A percentile compares a stretch with the other conserved stretches of the same genome.
Conservation (phyloP, 1,140 invertebrate genomes). For the Tetraneura akinire region DNA sequence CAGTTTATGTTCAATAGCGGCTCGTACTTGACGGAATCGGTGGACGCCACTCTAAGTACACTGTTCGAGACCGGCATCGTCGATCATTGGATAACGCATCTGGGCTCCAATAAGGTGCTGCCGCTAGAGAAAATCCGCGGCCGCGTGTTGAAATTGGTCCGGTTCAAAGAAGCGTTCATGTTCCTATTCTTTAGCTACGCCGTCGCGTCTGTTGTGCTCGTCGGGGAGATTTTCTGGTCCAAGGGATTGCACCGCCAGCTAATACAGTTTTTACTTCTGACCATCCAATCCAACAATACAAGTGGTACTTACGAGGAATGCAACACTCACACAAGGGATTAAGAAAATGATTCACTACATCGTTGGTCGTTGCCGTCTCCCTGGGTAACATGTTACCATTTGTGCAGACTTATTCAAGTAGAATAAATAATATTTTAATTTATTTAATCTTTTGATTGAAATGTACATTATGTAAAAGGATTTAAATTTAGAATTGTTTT, state of each 20-base stretch:
- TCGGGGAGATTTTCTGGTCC: constrained; percentile 28
- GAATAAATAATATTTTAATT: too few relatives aligned
- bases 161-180: constrained; percentile 47
- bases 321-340: too few relatives aligned
- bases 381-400: too few relatives aligned
- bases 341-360: too few relatives aligned
- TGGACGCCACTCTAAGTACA: constrained; percentile 52
- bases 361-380: too few relatives aligned
- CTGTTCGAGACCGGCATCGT: constrained; percentile 54
- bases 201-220: constrained; percentile 11
- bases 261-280: too few relatives aligned
- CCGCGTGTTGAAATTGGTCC: constrained; percentile 19
- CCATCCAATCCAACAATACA: background rate
- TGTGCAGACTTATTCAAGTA: too few relatives aligned
- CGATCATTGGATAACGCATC: constrained; percentile 51
- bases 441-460: too few relatives aligned
- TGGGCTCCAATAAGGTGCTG: constrained; percentile 52
- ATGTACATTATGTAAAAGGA: too few relatives aligned
- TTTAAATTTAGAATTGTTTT: too few relatives aligned
- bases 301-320: too few relatives aligned
- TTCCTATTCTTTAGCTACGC: constrained; percentile 37
- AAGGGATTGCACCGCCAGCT: background rate
- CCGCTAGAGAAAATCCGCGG: constrained; percentile 52
- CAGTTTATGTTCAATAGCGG: constrained; percentile 53
- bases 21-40: constrained; percentile 51